Evolutionary conservation across 2,888 invertebrate genomes (phyloP).

Genomic region (Xestoiulus laeticollis): DNA sequence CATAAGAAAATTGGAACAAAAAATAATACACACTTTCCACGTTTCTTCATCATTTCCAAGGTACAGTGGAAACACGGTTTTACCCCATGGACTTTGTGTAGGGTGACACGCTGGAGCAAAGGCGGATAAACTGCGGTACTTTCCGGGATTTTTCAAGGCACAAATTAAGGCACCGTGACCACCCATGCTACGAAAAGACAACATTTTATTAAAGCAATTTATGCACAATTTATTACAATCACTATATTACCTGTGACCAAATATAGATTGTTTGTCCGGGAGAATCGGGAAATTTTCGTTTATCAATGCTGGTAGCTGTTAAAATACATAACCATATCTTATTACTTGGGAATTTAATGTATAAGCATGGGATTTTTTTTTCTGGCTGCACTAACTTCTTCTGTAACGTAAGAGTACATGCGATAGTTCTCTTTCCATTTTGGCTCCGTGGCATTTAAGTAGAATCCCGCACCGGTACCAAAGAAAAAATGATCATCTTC

Average conservation of each 20-base stretch:
- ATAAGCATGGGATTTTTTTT: background rate
- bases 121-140: constrained; percentile 78
- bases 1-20: background rate
- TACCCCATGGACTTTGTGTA: constrained; percentile 83
- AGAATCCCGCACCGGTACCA: constrained; percentile 95
- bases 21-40: constrained; percentile 69
- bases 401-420: constrained; percentile 95
- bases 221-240: background rate
- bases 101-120: constrained; percentile 97
- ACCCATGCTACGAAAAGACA: constrained; percentile 80
- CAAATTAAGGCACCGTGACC: constrained; percentile 95
- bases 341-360: background rate
- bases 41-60: constrained; percentile 73
- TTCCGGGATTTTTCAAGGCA: constrained; percentile 87
- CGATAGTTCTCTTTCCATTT: constrained; percentile 93
- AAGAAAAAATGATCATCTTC: constrained; percentile 94
- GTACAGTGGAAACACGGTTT: constrained; percentile 83
- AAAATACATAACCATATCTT: background rate
- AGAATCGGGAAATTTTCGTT: constrained; percentile 76
- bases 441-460: constrained; percentile 88
- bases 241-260: constrained; percentile 66
- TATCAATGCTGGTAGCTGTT: constrained; percentile 75
- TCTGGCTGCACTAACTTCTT: constrained; percentile 68
- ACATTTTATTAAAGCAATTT: background rate
- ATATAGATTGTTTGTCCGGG: constrained; percentile 64